A percentile compares a stretch with the other conserved stretches of the same genome.
phyloP scores from a whole-genome alignment of 92 coral and sea anemone species.

The Chrysogorgia sp. region DNA sequence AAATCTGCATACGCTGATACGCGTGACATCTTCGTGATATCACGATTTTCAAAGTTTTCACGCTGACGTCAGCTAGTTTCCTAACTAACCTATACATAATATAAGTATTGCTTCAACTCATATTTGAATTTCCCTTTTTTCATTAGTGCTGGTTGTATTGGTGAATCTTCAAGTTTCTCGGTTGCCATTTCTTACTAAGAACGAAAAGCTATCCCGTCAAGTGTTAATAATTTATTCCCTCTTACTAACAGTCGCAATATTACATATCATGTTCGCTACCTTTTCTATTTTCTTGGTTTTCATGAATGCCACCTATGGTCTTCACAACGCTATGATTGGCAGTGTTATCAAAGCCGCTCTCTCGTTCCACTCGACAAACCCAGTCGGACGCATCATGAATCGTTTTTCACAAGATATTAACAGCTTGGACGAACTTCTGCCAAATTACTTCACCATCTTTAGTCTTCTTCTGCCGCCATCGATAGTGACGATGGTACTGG shows the following conservation, averaged over 20 bases:
- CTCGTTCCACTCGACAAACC: neutral
- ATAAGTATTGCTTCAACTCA: neutral
- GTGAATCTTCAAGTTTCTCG: conserved; percentile 5
- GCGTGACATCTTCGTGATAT: no score
- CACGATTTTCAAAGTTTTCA: no score
- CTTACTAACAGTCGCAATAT: neutral
- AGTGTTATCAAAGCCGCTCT: neutral
- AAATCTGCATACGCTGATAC: no score
- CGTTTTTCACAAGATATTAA: conserved; percentile 9
- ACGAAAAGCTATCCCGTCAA: neutral
- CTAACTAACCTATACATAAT: no score
- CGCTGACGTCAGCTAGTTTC: no score
- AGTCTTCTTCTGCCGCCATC: neutral
- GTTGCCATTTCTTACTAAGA: neutral
- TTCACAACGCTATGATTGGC: neutral
- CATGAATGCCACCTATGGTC: neutral
- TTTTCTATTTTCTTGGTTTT: neutral
- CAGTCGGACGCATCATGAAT: conserved; percentile 6
- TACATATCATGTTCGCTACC: neutral
- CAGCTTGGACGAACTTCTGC: conserved; percentile 34
- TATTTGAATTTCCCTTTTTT: neutral
- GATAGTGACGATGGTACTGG: conserved; percentile 9
- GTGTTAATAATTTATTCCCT: neutral
- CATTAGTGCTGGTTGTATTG: neutral
- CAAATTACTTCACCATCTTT: conserved; percentile 9